A percentile compares a stretch with the other conserved stretches of the same genome.
Conservation (phyloP, 2,797 vertebrate species). For the Lagodon rhomboides region DNA sequence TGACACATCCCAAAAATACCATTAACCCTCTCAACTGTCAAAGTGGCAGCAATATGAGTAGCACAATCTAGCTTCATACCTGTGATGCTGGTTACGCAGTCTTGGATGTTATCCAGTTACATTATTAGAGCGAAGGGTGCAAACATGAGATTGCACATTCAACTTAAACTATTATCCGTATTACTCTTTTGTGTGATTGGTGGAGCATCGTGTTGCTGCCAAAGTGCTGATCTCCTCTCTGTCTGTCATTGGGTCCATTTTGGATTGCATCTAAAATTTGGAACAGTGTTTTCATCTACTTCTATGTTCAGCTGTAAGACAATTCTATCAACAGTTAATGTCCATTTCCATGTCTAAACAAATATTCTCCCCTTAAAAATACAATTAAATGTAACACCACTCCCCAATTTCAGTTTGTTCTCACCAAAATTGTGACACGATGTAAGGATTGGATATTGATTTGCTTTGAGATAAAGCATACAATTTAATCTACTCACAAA, state of each 20-base stretch:
- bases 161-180: not conserved
- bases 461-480: not conserved
- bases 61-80: conserved; percentile 7
- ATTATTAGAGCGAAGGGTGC: not conserved
- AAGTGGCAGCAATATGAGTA: not conserved
- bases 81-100: not conserved
- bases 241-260: not conserved
- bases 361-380: not conserved
- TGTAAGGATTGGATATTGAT: not conserved
- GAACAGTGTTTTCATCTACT: not conserved
- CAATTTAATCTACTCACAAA: not conserved
- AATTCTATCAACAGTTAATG: not conserved
- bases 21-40: not conserved
- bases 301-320: no score
- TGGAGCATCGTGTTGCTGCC: not conserved
- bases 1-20: conserved; percentile 3
- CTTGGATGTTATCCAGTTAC: not conserved
- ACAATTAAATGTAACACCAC: not conserved
- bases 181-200: not conserved
- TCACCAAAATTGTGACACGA: not conserved
- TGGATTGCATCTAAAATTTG: not conserved
- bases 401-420: not conserved
- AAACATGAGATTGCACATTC: not conserved
- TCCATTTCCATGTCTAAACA: not conserved
- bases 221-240: not conserved